Evolutionary conservation across 1,140 invertebrate genomes (phyloP).

Genomic region (Drosophila burlai): DNA sequence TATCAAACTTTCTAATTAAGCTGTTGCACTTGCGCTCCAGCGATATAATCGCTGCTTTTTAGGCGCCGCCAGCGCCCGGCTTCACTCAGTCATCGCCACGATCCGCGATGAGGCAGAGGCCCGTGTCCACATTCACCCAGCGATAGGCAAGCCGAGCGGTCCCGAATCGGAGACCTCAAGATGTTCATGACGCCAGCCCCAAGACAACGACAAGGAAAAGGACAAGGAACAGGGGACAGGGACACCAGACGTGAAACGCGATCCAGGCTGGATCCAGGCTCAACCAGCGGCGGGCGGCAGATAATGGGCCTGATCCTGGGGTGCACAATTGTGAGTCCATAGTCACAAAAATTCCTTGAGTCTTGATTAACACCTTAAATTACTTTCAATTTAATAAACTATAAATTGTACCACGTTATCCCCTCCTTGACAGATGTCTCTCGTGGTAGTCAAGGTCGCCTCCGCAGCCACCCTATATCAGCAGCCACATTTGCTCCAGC

Average conservation of each 20-base stretch:
- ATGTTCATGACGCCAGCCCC: slow-evolving; percentile 62
- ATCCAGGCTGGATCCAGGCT: slow-evolving; percentile 61
- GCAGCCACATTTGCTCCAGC: slow-evolving; percentile 54
- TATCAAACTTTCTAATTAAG: slow-evolving; percentile 79
- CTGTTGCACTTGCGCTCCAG: slow-evolving; percentile 46
- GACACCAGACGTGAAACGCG: slow-evolving; percentile 12
- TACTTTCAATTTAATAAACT: neutral
- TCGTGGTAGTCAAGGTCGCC: slow-evolving; percentile 82
- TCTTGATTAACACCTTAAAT: neutral
- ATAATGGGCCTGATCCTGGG: slow-evolving; percentile 71
- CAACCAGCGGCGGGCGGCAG: slow-evolving; percentile 33
- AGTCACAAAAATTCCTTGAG: too few species aligned
- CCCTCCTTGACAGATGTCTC: slow-evolving; percentile 70
- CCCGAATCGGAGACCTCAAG: slow-evolving; percentile 50
- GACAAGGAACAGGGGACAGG: slow-evolving; percentile 34
- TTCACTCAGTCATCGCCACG: slow-evolving; percentile 76
- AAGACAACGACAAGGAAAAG: slow-evolving; percentile 9
- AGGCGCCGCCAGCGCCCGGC: slow-evolving; percentile 64
- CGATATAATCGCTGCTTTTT: slow-evolving; percentile 70
- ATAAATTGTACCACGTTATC: neutral
- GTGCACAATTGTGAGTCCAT: slow-evolving; percentile 72
- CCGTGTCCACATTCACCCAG: slow-evolving; percentile 43
- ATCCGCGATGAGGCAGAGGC: slow-evolving; percentile 83
- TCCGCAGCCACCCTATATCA: slow-evolving; percentile 74
- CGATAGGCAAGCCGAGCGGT: slow-evolving; percentile 55